phyloP scores from a whole-genome alignment of 2,888 invertebrate species.

The Philereme transversata region DNA sequence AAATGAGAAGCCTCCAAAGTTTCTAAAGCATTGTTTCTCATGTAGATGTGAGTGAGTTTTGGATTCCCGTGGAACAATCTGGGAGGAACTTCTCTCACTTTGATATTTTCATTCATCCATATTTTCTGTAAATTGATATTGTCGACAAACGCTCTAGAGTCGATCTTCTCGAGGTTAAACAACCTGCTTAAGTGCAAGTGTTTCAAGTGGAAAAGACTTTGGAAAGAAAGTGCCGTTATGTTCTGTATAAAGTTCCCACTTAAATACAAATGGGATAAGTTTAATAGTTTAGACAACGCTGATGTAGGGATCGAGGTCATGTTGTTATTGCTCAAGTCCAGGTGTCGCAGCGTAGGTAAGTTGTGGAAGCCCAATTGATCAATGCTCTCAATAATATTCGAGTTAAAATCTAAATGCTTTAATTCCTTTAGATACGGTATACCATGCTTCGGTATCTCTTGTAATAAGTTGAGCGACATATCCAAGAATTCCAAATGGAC shows the following conservation, averaged over 20 bases:
- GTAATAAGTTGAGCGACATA: slow-evolving; percentile 91
- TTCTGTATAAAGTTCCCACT: slow-evolving; percentile 91
- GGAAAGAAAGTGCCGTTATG: slow-evolving; percentile 90
- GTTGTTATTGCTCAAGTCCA: slow-evolving; percentile 93
- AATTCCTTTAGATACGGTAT: slow-evolving; percentile 89
- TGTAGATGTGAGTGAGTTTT: slow-evolving; percentile 89
- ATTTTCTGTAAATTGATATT: slow-evolving; percentile 92
- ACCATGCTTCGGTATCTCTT: slow-evolving; percentile 88
- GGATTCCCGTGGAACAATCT: slow-evolving; percentile 93
- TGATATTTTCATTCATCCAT: slow-evolving; percentile 90
- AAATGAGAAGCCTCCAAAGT: slow-evolving; percentile 92
- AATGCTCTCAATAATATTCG: slow-evolving; percentile 90
- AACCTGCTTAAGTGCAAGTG: slow-evolving; percentile 89
- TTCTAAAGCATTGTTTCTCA: slow-evolving; percentile 89
- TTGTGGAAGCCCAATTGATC: slow-evolving; percentile 90
- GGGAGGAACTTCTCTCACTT: slow-evolving; percentile 89
- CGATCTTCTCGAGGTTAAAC: slow-evolving; percentile 87
- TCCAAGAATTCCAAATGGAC: slow-evolving; percentile 88
- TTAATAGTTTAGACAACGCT: slow-evolving; percentile 89
- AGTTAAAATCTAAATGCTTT: slow-evolving; percentile 87
- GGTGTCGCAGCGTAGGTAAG: slow-evolving; percentile 87
- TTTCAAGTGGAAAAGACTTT: slow-evolving; percentile 92
- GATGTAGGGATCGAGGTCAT: slow-evolving; percentile 90
- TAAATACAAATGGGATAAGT: slow-evolving; percentile 89
- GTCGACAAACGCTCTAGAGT: slow-evolving; percentile 92